Conservation (phyloP, 2,113 vertebrate genomes). For the Melanocharis versteri region DNA sequence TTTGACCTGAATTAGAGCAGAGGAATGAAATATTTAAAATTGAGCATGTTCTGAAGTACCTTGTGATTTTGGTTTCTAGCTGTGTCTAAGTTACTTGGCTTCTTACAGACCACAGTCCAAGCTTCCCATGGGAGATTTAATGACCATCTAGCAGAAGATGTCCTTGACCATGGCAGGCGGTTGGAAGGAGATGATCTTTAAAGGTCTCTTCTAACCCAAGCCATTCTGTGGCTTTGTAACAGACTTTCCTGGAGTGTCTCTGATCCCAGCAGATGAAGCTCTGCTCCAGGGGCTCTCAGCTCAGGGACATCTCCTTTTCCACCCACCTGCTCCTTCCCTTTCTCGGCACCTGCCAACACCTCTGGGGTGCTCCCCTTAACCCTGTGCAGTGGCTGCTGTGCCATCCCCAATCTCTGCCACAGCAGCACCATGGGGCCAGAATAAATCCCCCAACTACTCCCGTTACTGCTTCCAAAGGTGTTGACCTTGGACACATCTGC, state of each 20-base stretch:
- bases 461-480: neutral
- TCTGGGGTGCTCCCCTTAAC: neutral
- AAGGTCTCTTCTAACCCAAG: neutral
- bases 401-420: neutral
- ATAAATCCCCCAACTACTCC: neutral
- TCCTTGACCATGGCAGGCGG: neutral
- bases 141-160: neutral
- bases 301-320: neutral
- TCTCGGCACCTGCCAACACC: neutral
- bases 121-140: neutral
- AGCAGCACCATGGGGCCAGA: neutral
- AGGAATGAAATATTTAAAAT: neutral
- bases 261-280: neutral
- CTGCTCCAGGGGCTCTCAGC: neutral
- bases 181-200: neutral
- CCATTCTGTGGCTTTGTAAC: neutral
- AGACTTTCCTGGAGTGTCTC: neutral
- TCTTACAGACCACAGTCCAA: neutral
- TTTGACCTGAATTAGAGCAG: neutral
- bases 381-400: neutral
- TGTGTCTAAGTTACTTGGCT: neutral
- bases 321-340: neutral
- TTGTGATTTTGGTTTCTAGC: neutral
- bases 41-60: neutral
- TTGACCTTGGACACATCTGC: neutral